Base-by-base conservation (phyloP, 2,888 invertebrate species). In the Escarpia spicata region DNA sequence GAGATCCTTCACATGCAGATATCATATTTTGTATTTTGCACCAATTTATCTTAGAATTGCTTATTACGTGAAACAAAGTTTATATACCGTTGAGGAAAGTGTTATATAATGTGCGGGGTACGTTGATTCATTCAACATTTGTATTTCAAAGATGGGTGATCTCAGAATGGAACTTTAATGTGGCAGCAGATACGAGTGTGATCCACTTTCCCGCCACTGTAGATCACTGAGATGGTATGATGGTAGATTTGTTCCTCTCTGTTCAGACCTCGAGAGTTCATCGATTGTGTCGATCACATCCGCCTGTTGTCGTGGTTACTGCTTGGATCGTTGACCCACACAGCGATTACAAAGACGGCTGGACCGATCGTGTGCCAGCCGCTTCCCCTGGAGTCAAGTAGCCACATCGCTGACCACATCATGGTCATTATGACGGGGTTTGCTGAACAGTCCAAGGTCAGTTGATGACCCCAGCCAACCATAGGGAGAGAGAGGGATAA, bases 371-470 rank as follows among this genome's bases (percentile, higher is more conserved):
- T 95, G 19, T 97, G 97, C 95, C 98, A 98, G 95, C 99, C 99
- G 0, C 98, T 99, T 94, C 99, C 99, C 6, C 98, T 99, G 96
- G 99, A 99, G 97, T 98, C 98, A 91, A 98, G 98, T 92, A 98
- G 98, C 95, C 98, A 99, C 96, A 98, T 99, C 96, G 99, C 99
- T 90, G 99, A 99, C 97, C 99, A 99, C 96, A 98, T 99, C 94
- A 99, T 99, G 97, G 98, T 98, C 31, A 99, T 99, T 95, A 98
- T 99, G 97, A 98, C 98, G 0, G 99, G 99, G 15, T 99, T 99
- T 97, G 98, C 99, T 60, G 99, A 99, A 96, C 98, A 99, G 96
- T 98, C 98, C 1, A 99, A 99, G 97, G 97, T 97, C 93, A 92
- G 94, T 92, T 91, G 52, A 92, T 89, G 92, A 75, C 43, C 89